phyloP scores from a whole-genome alignment of 2,888 invertebrate species.

The Danaus chrysippus region DNA sequence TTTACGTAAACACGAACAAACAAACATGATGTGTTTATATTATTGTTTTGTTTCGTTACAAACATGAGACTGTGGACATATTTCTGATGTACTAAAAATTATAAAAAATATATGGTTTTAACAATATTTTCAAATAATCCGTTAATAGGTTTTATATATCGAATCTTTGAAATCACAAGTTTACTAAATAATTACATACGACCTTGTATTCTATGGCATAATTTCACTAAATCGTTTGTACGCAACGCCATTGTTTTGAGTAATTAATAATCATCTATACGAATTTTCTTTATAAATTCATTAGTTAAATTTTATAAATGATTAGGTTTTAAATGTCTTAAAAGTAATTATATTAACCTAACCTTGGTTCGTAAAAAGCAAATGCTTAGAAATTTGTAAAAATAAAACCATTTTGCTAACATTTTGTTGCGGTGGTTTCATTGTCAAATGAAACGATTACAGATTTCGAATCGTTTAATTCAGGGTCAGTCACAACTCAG shows the following conservation, averaged over 20 bases:
- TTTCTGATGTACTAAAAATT: neutral
- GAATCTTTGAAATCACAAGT: neutral
- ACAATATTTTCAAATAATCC: neutral
- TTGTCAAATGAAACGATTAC: too few species aligned
- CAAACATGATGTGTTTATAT: neutral
- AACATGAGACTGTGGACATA: too few species aligned
- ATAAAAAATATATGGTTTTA: neutral
- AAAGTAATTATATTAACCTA: too few species aligned
- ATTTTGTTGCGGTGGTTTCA: too few species aligned
- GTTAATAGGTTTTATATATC: neutral
- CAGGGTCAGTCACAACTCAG: too few species aligned
- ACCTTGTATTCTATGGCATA: neutral
- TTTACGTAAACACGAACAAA: neutral
- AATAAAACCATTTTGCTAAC: too few species aligned
- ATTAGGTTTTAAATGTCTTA: too few species aligned
- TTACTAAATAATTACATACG: neutral
- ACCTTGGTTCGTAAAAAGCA: too few species aligned
- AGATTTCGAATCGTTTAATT: too few species aligned
- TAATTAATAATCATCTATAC: neutral
- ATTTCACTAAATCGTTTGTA: neutral
- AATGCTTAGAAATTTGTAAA: too few species aligned
- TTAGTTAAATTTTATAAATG: neutral
- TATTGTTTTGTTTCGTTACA: neutral
- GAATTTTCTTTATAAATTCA: neutral
- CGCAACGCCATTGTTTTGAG: neutral